phyloP scores from a whole-genome alignment of 2,888 invertebrate species.

The Mesorhabditis spiculigera region DNA sequence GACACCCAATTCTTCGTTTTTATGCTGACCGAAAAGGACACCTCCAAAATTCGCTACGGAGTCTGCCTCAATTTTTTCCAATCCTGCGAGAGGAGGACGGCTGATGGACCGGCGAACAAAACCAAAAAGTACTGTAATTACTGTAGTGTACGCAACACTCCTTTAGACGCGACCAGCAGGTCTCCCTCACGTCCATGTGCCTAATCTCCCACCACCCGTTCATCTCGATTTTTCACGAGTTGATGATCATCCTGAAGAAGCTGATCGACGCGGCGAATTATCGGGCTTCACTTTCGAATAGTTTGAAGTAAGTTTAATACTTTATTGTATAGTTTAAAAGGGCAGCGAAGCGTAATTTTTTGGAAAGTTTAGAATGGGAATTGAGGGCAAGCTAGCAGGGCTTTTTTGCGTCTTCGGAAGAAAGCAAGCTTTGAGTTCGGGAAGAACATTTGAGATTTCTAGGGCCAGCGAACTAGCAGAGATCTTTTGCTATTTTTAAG shows the following conservation, averaged over 20 bases:
- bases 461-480: too few species aligned
- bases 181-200: conserved; percentile 89
- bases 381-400: too few species aligned
- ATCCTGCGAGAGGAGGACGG: conserved; percentile 25
- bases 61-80: conserved; percentile 87
- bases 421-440: too few species aligned
- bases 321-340: background rate
- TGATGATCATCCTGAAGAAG: conserved; percentile 88
- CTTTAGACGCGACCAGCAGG: conserved; percentile 20
- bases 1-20: conserved; percentile 96
- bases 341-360: too few species aligned
- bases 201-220: conserved; percentile 98
- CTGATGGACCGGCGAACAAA: conserved; percentile 8
- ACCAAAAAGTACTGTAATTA: conserved; percentile 7
- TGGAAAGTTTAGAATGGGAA: too few species aligned
- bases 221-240: conserved; percentile 95
- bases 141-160: background rate
- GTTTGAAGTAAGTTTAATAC: conserved; percentile 20
- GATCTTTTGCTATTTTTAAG: too few species aligned
- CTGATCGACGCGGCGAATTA: conserved; percentile 97
- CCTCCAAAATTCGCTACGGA: conserved; percentile 86
- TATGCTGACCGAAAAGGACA: conserved; percentile 90
- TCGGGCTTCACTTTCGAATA: conserved; percentile 59
- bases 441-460: too few species aligned
- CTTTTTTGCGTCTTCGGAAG: too few species aligned